Percentiles rank a stretch among this genome's conserved stretches.
phyloP scores from a whole-genome alignment of 2,888 invertebrate genomes.

The Pantelozetes paolii region DNA sequence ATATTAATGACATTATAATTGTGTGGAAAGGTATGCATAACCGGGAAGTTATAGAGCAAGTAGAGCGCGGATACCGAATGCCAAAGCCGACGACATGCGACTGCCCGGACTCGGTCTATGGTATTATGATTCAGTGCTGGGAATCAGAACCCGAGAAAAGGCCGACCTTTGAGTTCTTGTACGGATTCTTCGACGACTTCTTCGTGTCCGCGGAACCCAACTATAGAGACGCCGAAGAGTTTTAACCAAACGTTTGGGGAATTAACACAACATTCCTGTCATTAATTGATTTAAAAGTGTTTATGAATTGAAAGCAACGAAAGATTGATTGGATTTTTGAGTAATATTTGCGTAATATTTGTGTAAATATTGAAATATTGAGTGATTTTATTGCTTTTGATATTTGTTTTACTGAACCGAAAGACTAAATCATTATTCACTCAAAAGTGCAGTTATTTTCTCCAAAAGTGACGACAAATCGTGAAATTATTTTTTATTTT shows the following conservation, averaged over 20 bases:
- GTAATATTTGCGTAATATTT: neutral
- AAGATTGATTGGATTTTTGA: neutral
- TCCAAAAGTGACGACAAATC: no score
- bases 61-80: constrained; percentile 52
- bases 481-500: neutral
- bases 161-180: constrained; percentile 46
- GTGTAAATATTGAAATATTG: no score
- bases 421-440: no score
- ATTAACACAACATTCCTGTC: constrained; percentile 13
- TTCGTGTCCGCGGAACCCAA: constrained; percentile 60
- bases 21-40: constrained; percentile 48
- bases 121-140: constrained; percentile 40
- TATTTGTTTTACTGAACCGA: no score
- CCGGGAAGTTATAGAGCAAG: constrained; percentile 50
- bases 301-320: constrained; percentile 21
- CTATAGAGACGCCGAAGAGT: constrained; percentile 68
- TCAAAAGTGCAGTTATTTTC: constrained; percentile 16
- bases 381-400: no score
- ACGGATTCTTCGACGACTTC: constrained; percentile 53
- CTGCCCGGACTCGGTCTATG: constrained; percentile 47
- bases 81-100: constrained; percentile 51
- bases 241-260: constrained; percentile 39
- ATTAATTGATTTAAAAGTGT: constrained; percentile 2
- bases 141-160: constrained; percentile 27
- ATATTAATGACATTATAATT: no score